Evolutionary conservation across 2,797 vertebrate genomes (phyloP), one percentile per base, ranked within the genome.

Genomic region (Peromyscus nudipes): DNA sequence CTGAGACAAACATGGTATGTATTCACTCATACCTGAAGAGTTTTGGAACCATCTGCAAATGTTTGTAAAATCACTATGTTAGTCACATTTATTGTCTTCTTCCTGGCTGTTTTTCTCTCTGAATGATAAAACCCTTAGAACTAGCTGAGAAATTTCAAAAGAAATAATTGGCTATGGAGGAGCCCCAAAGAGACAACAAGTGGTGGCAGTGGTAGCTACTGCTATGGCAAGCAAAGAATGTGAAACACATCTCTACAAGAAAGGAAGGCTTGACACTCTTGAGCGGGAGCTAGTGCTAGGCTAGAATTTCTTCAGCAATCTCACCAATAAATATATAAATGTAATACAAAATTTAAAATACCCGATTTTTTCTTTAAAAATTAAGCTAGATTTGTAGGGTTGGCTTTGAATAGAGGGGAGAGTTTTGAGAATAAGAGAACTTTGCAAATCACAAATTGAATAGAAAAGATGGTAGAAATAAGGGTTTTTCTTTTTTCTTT

Each of bases 311-410:
- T 83, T 87, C 37, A 62, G 43, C 12, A 71, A 8, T 55, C 65
- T n/a, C 4, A 0, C 46, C 46, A 86, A 27, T 27, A 69, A 1
- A 55, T 19, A 71, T 16, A 71, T 37, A 49, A 34, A 55, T 37
- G 8, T 37, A 55, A 52, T 52, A 27, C 37, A 86, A 55, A n/a
- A 37, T 7, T 27, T 71, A 27, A 55, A 55, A 71, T 69, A n/a
- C 25, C 60, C 76, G 4, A 64, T 88, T 96, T 95, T 92, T 77
- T 92, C 62, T 90, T 95, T 96, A 91, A 31, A 80, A 85, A 55
- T 29, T 73, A 82, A 94, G 25, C 29, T 49, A 86, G 75, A 82
- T 82, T 25, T 52, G 25, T 81, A 46, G 29, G 25, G 46, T 11
- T 76, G 4, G 4, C 17, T 86, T 57, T 37, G 17, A 11, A 23